A percentile compares a stretch with the other conserved stretches of the same genome.
Conservation (phyloP, 1,140 invertebrate species). For the Drosophila gunungcola region DNA sequence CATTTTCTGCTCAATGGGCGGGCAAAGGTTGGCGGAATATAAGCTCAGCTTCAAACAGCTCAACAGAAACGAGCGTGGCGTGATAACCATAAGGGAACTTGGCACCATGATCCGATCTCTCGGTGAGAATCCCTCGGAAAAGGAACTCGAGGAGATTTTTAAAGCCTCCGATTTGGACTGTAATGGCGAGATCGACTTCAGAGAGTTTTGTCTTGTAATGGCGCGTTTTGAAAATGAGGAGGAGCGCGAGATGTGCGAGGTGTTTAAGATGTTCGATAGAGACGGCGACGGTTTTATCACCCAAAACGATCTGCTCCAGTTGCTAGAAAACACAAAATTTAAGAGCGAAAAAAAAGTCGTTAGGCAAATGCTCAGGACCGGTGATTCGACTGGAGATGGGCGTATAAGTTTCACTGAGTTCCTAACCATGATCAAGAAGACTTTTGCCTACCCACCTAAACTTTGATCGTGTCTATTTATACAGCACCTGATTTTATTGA, state of each 20-base stretch:
- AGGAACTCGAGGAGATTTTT: slow-evolving; percentile 84
- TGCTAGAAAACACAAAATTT: slow-evolving; percentile 89
- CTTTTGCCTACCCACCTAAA: not conserved
- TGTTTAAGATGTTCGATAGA: slow-evolving; percentile 93
- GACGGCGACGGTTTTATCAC: slow-evolving; percentile 97
- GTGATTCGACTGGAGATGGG: slow-evolving; percentile 94
- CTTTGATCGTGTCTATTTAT: not conserved
- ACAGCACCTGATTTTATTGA: not conserved
- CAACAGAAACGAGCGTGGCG: slow-evolving; percentile 7
- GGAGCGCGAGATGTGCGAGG: slow-evolving; percentile 35
- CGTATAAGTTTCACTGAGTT: slow-evolving; percentile 91
- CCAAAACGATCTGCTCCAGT: slow-evolving; percentile 94
- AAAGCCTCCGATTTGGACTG: slow-evolving; percentile 80
- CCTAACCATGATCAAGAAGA: slow-evolving; percentile 13
- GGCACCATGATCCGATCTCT: slow-evolving; percentile 67
- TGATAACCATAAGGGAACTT: slow-evolving; percentile 57
- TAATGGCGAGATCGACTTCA: slow-evolving; percentile 83
- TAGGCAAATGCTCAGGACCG: slow-evolving; percentile 64
- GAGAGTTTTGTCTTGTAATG: slow-evolving; percentile 65
- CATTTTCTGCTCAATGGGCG: not conserved
- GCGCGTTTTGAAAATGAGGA: slow-evolving; percentile 49
- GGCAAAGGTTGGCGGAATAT: slow-evolving; percentile 10
- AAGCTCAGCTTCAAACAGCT: slow-evolving; percentile 15
- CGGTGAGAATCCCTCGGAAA: slow-evolving; percentile 71
- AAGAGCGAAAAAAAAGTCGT: not conserved